Evolutionary conservation across 2,797 vertebrate genomes (phyloP).

Genomic region (Hippocampus kuda): DNA sequence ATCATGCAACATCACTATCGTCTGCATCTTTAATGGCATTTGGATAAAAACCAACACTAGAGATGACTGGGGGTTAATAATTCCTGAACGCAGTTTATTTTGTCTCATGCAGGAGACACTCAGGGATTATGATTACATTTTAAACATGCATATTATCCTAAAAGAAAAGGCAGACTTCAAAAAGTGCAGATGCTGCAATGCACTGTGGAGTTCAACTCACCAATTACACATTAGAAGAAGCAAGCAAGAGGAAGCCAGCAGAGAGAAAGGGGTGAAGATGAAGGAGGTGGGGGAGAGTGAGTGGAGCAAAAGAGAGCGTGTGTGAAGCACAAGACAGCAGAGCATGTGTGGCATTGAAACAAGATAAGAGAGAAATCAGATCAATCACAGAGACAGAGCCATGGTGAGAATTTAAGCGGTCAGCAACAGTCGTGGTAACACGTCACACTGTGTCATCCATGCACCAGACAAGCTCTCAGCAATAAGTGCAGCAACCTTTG

Average conservation of each 20-base stretch:
- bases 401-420: conserved; percentile 68
- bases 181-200: conserved; percentile 53
- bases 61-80: background rate
- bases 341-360: conserved; percentile 24
- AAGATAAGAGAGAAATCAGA: conserved; percentile 42
- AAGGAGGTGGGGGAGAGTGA: conserved; percentile 14
- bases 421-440: conserved; percentile 45
- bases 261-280: conserved; percentile 28
- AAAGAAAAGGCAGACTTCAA: conserved; percentile 16
- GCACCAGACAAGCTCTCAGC: conserved; percentile 46
- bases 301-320: conserved; percentile 12
- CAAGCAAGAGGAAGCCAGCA: conserved; percentile 82
- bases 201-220: conserved; percentile 75
- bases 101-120: conserved; percentile 46
- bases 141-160: conserved; percentile 42
- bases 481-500: conserved; percentile 10
- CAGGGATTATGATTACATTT: background rate
- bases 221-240: conserved; percentile 89
- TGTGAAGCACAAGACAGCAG: conserved; percentile 28
- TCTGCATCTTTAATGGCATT: conserved; percentile 25
- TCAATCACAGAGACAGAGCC: conserved; percentile 61
- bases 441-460: conserved; percentile 45
- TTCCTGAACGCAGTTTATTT: conserved; percentile 8
- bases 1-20: background rate
- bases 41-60: conserved; percentile 10